Conservation (phyloP, 2,113 vertebrate genomes). For the Brachyhypopomus gauderio region DNA sequence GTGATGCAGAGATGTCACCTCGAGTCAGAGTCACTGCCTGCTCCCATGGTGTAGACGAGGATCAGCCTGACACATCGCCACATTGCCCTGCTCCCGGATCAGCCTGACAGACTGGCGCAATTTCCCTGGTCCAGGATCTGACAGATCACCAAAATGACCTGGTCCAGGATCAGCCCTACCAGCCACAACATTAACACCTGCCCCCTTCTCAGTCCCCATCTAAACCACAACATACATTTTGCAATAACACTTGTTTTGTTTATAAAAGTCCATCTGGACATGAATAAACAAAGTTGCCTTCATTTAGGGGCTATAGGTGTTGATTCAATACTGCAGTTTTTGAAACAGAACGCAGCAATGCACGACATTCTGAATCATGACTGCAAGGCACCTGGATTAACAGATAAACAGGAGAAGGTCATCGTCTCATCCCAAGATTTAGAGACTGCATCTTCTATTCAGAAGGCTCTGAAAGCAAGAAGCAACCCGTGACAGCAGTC, state of each 20-base stretch:
- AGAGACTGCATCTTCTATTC: not conserved
- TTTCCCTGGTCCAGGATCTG: not conserved
- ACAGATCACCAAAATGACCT: too few relatives aligned
- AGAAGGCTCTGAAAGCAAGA: not conserved
- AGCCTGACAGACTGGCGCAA: conserved; percentile 20
- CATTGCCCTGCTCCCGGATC: conserved; percentile 11
- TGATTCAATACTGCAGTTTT: too few relatives aligned
- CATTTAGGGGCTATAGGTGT: too few relatives aligned
- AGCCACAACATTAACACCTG: too few relatives aligned
- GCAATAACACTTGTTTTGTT: too few relatives aligned
- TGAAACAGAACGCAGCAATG: too few relatives aligned
- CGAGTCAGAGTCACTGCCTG: conserved; percentile 1
- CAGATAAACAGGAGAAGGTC: not conserved
- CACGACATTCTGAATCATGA: not conserved
- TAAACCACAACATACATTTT: too few relatives aligned
- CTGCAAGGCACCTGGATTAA: not conserved
- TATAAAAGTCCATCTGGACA: too few relatives aligned
- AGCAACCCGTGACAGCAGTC: not conserved
- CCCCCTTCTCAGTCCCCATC: too few relatives aligned
- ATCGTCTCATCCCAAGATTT: not conserved
- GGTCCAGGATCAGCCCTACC: too few relatives aligned
- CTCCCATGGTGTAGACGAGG: conserved; percentile 14
- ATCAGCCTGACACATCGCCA: conserved; percentile 8
- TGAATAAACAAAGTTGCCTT: too few relatives aligned
- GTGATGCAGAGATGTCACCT: conserved; percentile 11